Percentiles rank a stretch among this genome's conserved stretches.
phyloP scores from a whole-genome alignment of 2,113 vertebrate species.

The Centropus unirufus region DNA sequence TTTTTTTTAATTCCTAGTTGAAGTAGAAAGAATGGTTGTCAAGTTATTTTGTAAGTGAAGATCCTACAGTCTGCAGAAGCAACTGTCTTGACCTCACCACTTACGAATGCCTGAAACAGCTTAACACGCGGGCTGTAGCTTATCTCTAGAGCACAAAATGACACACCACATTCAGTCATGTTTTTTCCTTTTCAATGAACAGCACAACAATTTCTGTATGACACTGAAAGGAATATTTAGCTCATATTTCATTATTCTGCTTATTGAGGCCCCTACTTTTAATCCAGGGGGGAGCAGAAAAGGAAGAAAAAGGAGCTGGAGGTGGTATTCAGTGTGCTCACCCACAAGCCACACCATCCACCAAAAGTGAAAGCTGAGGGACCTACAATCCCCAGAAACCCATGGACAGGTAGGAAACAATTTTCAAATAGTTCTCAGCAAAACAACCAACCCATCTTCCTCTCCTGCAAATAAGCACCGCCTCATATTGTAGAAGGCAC shows the following conservation, averaged over 20 bases:
- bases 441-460: neutral
- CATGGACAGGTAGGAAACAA: neutral
- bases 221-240: neutral
- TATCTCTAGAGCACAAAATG: neutral
- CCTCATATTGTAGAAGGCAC: neutral
- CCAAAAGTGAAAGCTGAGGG: neutral
- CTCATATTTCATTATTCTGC: neutral
- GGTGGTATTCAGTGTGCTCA: neutral
- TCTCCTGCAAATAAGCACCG: neutral
- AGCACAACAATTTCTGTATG: neutral
- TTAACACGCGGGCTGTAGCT: neutral
- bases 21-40: neutral
- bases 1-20: neutral
- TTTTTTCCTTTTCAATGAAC: neutral
- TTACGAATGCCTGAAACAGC: neutral
- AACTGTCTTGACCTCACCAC: neutral
- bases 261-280: neutral
- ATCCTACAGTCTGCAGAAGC: neutral
- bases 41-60: neutral
- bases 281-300: neutral
- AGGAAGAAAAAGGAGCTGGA: neutral
- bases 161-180: neutral
- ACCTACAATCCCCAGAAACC: neutral
- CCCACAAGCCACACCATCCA: neutral
- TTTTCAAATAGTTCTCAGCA: neutral